phyloP scores from a whole-genome alignment of 2,888 invertebrate genomes.

The Spisula solida region DNA sequence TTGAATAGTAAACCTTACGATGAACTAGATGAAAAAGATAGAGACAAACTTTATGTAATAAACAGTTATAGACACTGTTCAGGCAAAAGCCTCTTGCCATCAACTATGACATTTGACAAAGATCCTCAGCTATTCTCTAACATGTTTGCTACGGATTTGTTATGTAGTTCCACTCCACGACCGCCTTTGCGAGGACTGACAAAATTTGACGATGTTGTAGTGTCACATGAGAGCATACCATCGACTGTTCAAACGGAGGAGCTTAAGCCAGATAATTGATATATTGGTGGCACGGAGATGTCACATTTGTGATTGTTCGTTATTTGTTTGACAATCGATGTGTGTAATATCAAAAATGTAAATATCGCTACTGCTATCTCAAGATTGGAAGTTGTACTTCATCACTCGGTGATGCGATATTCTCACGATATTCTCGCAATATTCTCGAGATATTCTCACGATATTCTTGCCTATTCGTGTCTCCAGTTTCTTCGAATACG shows the following conservation, averaged over 20 bases:
- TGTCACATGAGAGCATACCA: constrained; percentile 22
- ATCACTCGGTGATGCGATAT: too few relatives aligned
- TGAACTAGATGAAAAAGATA: constrained; percentile 40
- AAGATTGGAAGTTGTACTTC: too few relatives aligned
- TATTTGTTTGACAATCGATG: not conserved
- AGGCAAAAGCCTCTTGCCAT: constrained; percentile 53
- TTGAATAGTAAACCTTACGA: constrained; percentile 30
- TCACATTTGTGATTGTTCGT: not conserved
- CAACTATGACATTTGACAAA: constrained; percentile 59
- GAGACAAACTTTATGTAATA: constrained; percentile 46
- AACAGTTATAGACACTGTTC: constrained; percentile 64
- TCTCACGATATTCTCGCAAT: too few relatives aligned
- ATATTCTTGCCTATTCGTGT: too few relatives aligned
- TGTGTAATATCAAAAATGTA: too few relatives aligned
- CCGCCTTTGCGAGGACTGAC: constrained; percentile 43
- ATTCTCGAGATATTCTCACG: too few relatives aligned
- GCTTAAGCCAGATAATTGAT: not conserved
- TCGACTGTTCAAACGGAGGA: not conserved
- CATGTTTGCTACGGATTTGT: constrained; percentile 62
- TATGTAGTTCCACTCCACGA: constrained; percentile 69
- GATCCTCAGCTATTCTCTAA: constrained; percentile 57
- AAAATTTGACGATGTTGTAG: not conserved
- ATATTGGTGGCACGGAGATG: not conserved
- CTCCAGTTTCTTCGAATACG: too few relatives aligned
- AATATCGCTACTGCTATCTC: too few relatives aligned